Base-by-base conservation (phyloP, 2,797 vertebrate species). In the Podarcis siculus region DNA sequence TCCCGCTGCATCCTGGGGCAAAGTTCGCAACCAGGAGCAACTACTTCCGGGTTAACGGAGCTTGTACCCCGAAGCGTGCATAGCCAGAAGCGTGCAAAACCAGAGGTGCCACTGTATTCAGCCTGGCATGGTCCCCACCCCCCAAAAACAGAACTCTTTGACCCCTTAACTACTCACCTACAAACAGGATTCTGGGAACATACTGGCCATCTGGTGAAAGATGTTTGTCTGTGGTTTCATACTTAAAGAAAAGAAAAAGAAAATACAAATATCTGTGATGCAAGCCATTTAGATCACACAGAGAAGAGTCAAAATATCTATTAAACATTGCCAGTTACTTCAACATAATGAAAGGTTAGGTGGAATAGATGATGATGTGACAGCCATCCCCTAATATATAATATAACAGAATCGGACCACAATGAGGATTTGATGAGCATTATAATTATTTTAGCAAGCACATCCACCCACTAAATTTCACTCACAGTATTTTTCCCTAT, bases 211-310 rank as follows among this genome's bases (percentile, higher is more conserved):
- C 99, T 49, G 98, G 98, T 45, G 98, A 97, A 45, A 99, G 97
- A 86, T 99, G 97, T 92, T 99, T 99, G 95, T 99, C 99, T 76
- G 98, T 98, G 76, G 98, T 99, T 97, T 99, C 99, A 85, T 98
- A 99, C 99, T 99, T 94, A 35, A 90, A 79, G 80, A 71, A 39
- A 39, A 88, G 79, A 88, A 39, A 88, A 82, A 88, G 5, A 55
- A 71, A 35, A 30, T 93, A 35, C 92, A 71, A 81, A 86, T 8
- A 85, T 32, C 58, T 30, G 27, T 72, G 86, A 30, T 19, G 27
- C 1, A 5, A 1, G 5, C 8, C 58, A 64, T n/a, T 21, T 30
- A 79, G 66, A 0, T 27, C 2, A 32, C 5, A 90, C 17, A 25
- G 17, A 64, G 9, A n/a, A 35, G 12, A 72, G 30, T 55, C 13